Evolutionary conservation across 2,113 vertebrate species (phyloP), one percentile per base, ranked within the genome.

Genomic region (Oreocharis arfaki): DNA sequence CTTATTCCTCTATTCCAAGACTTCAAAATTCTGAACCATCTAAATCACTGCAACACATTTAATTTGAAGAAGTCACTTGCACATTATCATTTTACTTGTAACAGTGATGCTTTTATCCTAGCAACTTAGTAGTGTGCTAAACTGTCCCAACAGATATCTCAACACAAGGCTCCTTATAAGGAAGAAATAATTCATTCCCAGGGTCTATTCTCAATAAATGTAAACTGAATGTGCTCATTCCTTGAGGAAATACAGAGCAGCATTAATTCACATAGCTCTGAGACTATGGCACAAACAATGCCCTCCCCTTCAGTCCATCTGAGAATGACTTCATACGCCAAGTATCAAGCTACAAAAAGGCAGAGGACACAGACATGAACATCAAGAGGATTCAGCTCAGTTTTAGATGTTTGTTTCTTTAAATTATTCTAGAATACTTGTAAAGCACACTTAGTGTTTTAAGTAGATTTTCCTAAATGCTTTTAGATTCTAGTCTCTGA

Each of bases 321-420:
- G 60, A 55, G 83, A 84, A 90, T 87, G 84, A 95, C 69, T 86
- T 93, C 41, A 96, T 96, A 70, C 42, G 1, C 68, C 55, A 95
- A 87, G 73, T 50, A 93, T 86, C 7, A 41, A 95, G 78, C 93
- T 94, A 90, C 92, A 94, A 73, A 94, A 93, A 96, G 83, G 42
- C 90, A 86, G 91, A 95, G 55, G 81, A 97, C 96, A 94, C 90
- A 93, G 89, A 89, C 91, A 92, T 30, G 16, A 84, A 64, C 64
- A 85, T 94, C 87, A 52, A 46, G 71, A 93, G 67, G 75, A 56
- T 46, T 90, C 77, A 89, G 57, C 21, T 95, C 74, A 94, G 92
- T 50, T 91, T 77, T 75, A 85, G 84, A 92, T 87, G 77, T 80
- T 87, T 92, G 47, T 46, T 18, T 76, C 85, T 91, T 91, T 87